phyloP scores from a whole-genome alignment of 2,113 vertebrate species.

The Chionodraco myersi region DNA sequence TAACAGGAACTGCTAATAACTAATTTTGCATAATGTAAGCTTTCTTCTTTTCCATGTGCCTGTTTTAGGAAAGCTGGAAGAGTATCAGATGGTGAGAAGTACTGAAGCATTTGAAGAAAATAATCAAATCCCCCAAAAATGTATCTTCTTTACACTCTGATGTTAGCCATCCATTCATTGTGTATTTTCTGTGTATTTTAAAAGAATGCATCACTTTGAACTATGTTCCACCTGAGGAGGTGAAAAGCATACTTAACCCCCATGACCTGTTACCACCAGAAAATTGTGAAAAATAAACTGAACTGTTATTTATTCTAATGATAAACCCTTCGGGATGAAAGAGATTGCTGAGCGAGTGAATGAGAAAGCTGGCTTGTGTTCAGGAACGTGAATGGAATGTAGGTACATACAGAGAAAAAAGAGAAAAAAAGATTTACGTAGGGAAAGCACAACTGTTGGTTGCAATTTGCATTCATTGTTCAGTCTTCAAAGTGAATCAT shows the following conservation, averaged over 20 bases:
- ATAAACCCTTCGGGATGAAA: slow-evolving; percentile 4
- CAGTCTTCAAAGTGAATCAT: slow-evolving; percentile 75
- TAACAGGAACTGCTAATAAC: too few relatives aligned
- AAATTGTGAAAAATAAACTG: slow-evolving; percentile 7
- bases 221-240: too few relatives aligned
- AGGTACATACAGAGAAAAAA: neutral
- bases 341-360: neutral
- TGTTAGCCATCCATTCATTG: neutral
- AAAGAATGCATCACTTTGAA: neutral
- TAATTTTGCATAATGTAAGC: too few relatives aligned
- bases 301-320: neutral
- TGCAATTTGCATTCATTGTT: slow-evolving; percentile 75
- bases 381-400: slow-evolving; percentile 31
- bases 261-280: neutral
- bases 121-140: too few relatives aligned
- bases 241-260: too few relatives aligned
- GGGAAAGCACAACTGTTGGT: slow-evolving; percentile 58
- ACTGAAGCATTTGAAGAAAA: neutral
- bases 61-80: neutral
- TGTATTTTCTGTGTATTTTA: neutral
- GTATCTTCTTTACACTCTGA: slow-evolving; percentile 3
- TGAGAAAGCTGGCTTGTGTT: neutral
- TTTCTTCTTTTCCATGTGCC: too few relatives aligned
- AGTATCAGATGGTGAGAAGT: neutral
- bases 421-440: slow-evolving; percentile 50